phyloP scores from a whole-genome alignment of 2,113 vertebrate species.

The Sebastes schlegelii region DNA sequence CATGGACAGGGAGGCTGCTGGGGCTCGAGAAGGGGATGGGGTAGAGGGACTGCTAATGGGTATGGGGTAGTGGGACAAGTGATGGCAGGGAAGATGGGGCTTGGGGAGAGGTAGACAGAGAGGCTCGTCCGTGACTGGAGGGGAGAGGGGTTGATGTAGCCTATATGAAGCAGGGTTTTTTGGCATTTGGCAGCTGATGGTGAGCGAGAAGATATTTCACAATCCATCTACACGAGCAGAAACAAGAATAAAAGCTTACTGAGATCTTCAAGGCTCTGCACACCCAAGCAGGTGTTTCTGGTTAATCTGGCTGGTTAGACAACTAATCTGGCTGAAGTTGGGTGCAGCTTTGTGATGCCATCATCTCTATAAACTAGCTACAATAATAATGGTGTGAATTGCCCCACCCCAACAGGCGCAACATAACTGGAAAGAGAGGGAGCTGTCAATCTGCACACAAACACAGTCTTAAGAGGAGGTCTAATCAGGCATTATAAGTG shows the following conservation, averaged over 20 bases:
- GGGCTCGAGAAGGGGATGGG: slow-evolving; percentile 48
- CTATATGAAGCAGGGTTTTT: background rate
- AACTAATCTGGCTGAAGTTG: background rate
- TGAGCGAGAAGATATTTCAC: background rate
- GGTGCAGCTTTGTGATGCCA: background rate
- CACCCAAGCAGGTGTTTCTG: background rate
- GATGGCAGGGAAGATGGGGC: slow-evolving; percentile 17
- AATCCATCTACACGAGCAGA: background rate
- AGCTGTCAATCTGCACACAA: background rate
- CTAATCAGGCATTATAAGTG: background rate
- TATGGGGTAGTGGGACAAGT: background rate
- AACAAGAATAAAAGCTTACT: background rate
- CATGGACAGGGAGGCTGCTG: slow-evolving; percentile 53
- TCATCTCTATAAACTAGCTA: background rate
- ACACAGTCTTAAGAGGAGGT: background rate
- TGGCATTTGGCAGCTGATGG: background rate
- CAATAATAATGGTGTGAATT: background rate
- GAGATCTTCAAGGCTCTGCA: background rate
- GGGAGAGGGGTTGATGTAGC: no score
- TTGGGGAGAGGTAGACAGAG: slow-evolving; percentile 5
- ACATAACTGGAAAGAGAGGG: background rate
- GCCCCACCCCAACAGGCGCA: background rate
- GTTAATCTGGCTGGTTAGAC: background rate
- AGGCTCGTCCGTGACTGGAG: background rate
- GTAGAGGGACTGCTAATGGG: slow-evolving; percentile 22